Conservation (phyloP, 2,888 invertebrate species). For the Dilophus febrilis region DNA sequence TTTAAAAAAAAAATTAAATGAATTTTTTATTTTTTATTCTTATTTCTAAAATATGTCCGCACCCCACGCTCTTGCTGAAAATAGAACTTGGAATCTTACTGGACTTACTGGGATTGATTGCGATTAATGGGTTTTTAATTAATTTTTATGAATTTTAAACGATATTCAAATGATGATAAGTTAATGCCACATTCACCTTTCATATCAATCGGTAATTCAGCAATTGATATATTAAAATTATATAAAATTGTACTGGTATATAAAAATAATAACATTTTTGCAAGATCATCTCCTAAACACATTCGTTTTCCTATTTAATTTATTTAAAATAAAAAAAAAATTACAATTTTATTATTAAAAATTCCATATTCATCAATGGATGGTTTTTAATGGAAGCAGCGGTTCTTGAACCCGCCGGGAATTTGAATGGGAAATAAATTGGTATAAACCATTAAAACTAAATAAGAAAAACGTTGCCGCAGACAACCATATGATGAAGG, state of each 20-base stretch:
- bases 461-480: no score
- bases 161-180: conserved; percentile 50
- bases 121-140: no score
- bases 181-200: conserved; percentile 60
- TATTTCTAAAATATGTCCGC: no score
- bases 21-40: no score
- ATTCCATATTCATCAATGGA: not conserved
- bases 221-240: conserved; percentile 33
- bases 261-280: conserved; percentile 49
- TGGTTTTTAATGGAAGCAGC: not conserved
- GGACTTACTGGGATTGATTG: no score
- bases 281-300: conserved; percentile 73
- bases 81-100: no score
- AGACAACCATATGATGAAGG: no score
- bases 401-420: not conserved
- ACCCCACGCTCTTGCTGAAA: no score
- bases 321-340: not conserved
- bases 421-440: not conserved
- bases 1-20: no score
- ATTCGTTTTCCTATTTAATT: conserved; percentile 52
- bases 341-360: not conserved
- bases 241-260: conserved; percentile 45
- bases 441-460: no score
- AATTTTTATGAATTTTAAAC: no score
- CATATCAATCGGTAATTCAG: conserved; percentile 34